phyloP scores from a whole-genome alignment of 1,140 invertebrate genomes.

The Argopecten irradians region DNA sequence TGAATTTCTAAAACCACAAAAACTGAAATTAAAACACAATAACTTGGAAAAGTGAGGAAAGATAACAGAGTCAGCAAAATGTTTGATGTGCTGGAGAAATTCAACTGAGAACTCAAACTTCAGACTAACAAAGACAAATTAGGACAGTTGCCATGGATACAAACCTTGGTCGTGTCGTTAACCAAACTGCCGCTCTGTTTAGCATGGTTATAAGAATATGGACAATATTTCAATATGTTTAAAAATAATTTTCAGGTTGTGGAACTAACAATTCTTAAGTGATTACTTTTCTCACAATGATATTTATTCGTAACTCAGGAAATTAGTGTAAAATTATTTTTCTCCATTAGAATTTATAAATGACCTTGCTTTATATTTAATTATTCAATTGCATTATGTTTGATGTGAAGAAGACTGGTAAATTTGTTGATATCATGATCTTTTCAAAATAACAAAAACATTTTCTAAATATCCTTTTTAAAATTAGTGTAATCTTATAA shows the following conservation, averaged over 20 bases:
- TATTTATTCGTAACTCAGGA: too few species aligned
- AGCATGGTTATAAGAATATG: constrained; percentile 43
- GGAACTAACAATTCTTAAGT: too few species aligned
- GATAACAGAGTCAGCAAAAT: not conserved
- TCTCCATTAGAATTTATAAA: too few species aligned
- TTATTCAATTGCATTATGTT: too few species aligned
- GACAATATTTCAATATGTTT: constrained; percentile 10
- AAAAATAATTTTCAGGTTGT: not conserved
- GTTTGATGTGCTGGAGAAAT: not conserved
- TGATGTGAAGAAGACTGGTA: too few species aligned
- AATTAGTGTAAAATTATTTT: too few species aligned
- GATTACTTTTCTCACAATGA: too few species aligned
- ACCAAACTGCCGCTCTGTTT: constrained; percentile 73
- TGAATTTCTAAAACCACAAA: not conserved
- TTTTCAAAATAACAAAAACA: too few species aligned
- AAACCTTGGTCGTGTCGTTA: constrained; percentile 78
- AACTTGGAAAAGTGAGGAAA: not conserved
- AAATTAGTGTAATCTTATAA: too few species aligned
- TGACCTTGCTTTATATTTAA: too few species aligned
- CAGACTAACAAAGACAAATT: constrained; percentile 2
- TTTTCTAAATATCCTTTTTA: too few species aligned
- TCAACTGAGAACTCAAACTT: constrained; percentile 6
- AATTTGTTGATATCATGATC: too few species aligned
- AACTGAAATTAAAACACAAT: not conserved
- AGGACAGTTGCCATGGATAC: constrained; percentile 47